phyloP scores from a whole-genome alignment of 2,113 vertebrate species.

The Baryphthengus martii region DNA sequence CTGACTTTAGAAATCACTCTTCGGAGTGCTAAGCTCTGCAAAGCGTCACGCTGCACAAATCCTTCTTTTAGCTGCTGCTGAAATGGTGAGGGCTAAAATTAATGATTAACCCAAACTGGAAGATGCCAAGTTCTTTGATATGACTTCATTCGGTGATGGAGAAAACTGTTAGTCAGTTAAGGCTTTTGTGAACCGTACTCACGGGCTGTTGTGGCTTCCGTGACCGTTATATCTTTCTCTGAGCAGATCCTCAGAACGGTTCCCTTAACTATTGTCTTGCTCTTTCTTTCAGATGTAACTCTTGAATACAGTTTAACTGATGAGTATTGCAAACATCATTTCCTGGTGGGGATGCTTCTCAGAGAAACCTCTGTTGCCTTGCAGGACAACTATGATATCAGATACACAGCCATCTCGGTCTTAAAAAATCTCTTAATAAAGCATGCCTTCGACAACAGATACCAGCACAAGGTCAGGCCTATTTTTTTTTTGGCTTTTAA shows the following conservation, averaged over 20 bases:
- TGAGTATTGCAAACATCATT: conserved; percentile 94
- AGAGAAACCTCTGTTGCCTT: conserved; percentile 87
- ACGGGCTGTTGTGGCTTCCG: background rate
- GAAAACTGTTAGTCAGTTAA: background rate
- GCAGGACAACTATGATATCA: conserved; percentile 86
- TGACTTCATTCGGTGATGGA: background rate
- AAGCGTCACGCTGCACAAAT: background rate
- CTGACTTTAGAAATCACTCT: background rate
- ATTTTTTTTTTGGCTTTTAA: background rate
- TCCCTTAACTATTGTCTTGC: conserved; percentile 23
- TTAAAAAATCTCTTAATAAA: conserved; percentile 95
- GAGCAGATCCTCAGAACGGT: background rate
- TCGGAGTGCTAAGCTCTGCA: background rate
- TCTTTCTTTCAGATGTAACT: conserved; percentile 82
- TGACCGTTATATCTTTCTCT: background rate
- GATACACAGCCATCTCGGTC: conserved; percentile 84
- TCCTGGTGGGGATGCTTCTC: conserved; percentile 91
- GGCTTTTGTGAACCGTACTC: accelerated
- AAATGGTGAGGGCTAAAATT: background rate
- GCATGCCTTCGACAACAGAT: conserved; percentile 93
- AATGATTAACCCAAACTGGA: background rate
- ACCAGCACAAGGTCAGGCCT: conserved; percentile 81
- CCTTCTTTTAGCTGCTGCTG: background rate
- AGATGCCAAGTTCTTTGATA: background rate
- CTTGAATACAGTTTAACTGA: conserved; percentile 93